These are phyloP conservation scores for Bostrychus sinensis DNA, from an alignment of 2,113 vertebrate genomes.

Conservation along the genomic window DNA sequence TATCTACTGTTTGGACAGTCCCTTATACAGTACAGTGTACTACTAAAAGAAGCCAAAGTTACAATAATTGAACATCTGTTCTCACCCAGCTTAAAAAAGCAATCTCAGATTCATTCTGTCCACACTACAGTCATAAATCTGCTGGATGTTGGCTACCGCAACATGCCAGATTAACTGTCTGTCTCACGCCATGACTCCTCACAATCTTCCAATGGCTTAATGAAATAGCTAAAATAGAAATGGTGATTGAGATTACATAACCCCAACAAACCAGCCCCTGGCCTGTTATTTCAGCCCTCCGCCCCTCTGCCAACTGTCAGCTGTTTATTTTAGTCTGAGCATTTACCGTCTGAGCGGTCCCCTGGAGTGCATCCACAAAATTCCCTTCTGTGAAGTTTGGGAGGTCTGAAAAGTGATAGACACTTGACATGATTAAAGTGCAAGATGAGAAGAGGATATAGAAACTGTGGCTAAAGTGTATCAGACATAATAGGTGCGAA, in stretches of 20 bases:
- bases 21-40: too few species aligned
- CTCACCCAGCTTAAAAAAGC: background rate
- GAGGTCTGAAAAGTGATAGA: conserved; percentile 18
- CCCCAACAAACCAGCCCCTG: background rate
- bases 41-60: conserved; percentile 1
- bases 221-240: conserved; percentile 1
- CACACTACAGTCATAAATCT: background rate
- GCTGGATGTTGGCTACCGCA: background rate
- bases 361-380: conserved; percentile 49
- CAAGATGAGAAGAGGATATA: conserved; percentile 5
- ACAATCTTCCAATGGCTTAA: background rate
- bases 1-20: too few species aligned
- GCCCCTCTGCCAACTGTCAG: conserved; percentile 41
- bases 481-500: conserved; percentile 3
- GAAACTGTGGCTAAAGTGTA: conserved; percentile 6
- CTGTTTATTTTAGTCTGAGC: conserved; percentile 62
- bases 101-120: too few species aligned
- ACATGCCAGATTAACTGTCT: conserved; percentile 4
- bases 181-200: background rate
- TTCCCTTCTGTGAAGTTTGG: conserved; percentile 15
- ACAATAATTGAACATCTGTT: background rate
- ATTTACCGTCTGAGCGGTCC: conserved; percentile 54
- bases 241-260: conserved; percentile 9
- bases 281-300: background rate
- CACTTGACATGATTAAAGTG: conserved; percentile 6